Base-by-base conservation (phyloP, 2,888 invertebrate species). In the Erebia ligea region DNA sequence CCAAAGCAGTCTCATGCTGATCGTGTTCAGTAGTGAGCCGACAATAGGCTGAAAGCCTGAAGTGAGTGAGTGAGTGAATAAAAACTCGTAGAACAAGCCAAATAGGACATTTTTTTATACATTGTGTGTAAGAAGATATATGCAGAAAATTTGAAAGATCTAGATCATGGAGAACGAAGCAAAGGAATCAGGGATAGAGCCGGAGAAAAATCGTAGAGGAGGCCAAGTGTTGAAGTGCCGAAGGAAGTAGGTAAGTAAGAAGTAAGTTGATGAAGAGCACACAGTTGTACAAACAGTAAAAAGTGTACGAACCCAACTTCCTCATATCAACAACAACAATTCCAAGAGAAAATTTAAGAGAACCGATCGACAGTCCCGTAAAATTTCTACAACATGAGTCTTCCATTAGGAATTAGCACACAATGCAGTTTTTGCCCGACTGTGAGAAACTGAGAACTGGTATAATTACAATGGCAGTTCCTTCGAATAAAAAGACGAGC, bases 401-500 rank as follows among this genome's bases (percentile, higher is more conserved):
- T 82, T 80, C 82, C 82, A 82, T 84, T 83, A 81, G 81, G 78
- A 79, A 86, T 86, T 86, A 80, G 80, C 84, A 86, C 84, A 83
- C 84, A 86, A 86, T 86, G 84, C 79, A 70, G 78, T 85, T 84
- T 84, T 86, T 87, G 81, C 83, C 11, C 75, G 73, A 71, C 76
- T 85, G 85, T 87, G 86, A 81, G 87, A 52, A 52, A 52, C 45
- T 87, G 86, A 82, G 86, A 86, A 81, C 86, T 81, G 87, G 61
- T 88, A 86, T 82, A 80, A 82, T 82, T 79, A 84, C 86, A 87
- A 87, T 84, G 78, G 77, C 71, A 72, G 78, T 81, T 86, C 81
- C 82, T 87, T 83, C 84, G 85, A 86, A 85, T 85, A 83, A 78
- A 84, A 83, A 83, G 80, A 80, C 80, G 80, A 80, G 84, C 84